A percentile compares a stretch with the other conserved stretches of the same genome.
These are phyloP conservation scores for Sebastes steindachneri DNA, from an alignment of 2,797 vertebrate species.

Conservation along the genomic window DNA sequence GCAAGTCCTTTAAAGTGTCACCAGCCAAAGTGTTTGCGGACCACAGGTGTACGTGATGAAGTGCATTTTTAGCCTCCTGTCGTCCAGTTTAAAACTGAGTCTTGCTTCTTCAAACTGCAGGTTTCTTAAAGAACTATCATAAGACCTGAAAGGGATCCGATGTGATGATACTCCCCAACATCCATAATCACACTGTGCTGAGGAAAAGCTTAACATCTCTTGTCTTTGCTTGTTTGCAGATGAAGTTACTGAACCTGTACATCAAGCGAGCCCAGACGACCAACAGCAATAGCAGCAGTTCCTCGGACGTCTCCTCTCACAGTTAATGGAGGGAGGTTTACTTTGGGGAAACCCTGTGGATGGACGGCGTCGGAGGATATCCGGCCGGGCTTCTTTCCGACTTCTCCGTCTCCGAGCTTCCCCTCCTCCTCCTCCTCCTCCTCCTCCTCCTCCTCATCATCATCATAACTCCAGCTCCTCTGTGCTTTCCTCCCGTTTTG, in stretches of 20 bases:
- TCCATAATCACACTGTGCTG: not conserved
- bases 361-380: not conserved
- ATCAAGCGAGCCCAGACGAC: conserved; percentile 98
- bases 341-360: not conserved
- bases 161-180: too few relatives aligned
- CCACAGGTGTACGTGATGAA: too few relatives aligned
- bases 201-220: not conserved
- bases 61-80: too few relatives aligned
- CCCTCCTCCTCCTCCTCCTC: conserved; percentile 74
- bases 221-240: conserved; percentile 82
- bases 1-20: too few relatives aligned
- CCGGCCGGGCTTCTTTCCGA: conserved; percentile 74
- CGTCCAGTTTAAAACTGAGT: too few relatives aligned
- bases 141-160: not conserved
- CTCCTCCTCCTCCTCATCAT: conserved; percentile 72
- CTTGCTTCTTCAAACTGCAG: too few relatives aligned
- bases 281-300: conserved; percentile 99
- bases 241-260: conserved; percentile 98
- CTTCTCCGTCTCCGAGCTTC: conserved; percentile 72
- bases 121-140: too few relatives aligned
- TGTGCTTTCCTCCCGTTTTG: not conserved
- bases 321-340: conserved; percentile 84
- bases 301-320: conserved; percentile 97
- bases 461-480: not conserved
- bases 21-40: too few relatives aligned